Conservation (phyloP, 2,797 vertebrate species). For the Natrix natrix region DNA sequence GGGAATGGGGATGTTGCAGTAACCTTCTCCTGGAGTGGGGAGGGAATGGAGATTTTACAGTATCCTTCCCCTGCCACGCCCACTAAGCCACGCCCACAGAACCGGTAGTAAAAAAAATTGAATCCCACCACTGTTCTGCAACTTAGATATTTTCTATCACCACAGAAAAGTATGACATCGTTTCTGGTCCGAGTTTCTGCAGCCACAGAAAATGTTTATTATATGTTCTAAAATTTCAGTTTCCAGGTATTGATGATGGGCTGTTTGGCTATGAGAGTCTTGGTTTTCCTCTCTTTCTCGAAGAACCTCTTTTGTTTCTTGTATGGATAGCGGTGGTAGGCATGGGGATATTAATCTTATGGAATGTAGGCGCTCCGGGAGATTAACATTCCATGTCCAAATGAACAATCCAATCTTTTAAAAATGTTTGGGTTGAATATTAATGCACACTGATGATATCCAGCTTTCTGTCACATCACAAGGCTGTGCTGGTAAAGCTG, state of each 20-base stretch:
- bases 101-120: no score
- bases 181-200: neutral
- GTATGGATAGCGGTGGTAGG: neutral
- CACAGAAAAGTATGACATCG: neutral
- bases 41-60: no score
- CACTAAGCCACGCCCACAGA: no score
- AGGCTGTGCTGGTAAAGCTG: neutral
- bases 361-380: neutral
- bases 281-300: neutral
- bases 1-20: no score
- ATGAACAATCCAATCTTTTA: neutral
- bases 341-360: neutral
- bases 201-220: neutral
- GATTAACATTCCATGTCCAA: neutral
- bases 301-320: neutral
- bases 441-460: neutral
- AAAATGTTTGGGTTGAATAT: neutral
- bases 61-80: no score
- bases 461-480: neutral
- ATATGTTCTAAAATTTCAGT: neutral
- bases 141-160: neutral
- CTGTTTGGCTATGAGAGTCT: neutral
- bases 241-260: neutral
- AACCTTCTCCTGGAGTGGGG: no score
- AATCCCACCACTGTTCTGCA: neutral